These are phyloP conservation scores for Lapara coniferarum DNA, from an alignment of 2,888 invertebrate species.

Conservation along the genomic window DNA sequence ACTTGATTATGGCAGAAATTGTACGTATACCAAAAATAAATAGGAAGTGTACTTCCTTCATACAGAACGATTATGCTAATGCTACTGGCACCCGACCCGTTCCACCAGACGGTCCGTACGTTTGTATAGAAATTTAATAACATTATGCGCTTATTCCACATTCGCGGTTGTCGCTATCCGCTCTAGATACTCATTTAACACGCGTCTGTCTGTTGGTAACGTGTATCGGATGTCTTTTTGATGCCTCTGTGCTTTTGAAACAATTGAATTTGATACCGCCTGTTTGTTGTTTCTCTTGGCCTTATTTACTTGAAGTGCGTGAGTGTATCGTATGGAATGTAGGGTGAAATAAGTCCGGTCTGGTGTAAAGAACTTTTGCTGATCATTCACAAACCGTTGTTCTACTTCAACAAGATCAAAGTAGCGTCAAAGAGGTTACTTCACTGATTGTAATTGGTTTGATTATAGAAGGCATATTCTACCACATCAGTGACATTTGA, in stretches of 20 bases:
- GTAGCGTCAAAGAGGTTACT: no score
- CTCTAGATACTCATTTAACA: slow-evolving; percentile 51
- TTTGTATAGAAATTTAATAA: slow-evolving; percentile 28
- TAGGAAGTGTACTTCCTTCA: slow-evolving; percentile 9
- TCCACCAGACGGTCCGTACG: background rate
- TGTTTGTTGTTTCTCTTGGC: slow-evolving; percentile 24
- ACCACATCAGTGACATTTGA: background rate
- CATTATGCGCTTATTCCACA: slow-evolving; percentile 25
- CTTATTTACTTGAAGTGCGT: background rate
- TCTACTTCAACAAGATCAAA: no score
- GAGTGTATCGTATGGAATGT: background rate
- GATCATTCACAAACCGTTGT: no score
- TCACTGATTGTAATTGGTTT: no score
- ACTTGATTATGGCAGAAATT: no score
- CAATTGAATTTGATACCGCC: slow-evolving; percentile 28
- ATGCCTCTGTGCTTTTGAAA: slow-evolving; percentile 35
- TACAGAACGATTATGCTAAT: slow-evolving; percentile 18
- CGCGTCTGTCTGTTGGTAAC: slow-evolving; percentile 37
- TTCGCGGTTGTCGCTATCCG: slow-evolving; percentile 46
- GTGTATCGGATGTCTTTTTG: slow-evolving; percentile 50
- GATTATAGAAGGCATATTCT: background rate
- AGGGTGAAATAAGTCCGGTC: background rate
- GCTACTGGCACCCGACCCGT: slow-evolving; percentile 10
- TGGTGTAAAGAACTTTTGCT: no score
- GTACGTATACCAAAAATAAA: background rate